These are phyloP conservation scores for Aphodius granarius DNA, from an alignment of 2,888 invertebrate genomes.

Conservation along the genomic window DNA sequence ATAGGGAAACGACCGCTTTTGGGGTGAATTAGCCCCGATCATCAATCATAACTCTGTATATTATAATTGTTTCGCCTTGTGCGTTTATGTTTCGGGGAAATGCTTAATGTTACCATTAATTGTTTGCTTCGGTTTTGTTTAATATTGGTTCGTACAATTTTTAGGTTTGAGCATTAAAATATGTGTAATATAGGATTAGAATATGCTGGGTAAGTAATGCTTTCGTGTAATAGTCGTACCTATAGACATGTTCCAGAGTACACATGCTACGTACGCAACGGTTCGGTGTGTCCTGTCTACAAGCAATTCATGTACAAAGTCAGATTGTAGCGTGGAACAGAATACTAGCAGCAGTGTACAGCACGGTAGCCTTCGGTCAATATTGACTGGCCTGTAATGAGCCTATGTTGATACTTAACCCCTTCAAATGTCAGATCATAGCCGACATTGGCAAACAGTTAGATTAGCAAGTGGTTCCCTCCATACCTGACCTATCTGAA, in stretches of 20 bases:
- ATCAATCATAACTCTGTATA: not conserved
- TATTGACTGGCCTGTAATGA: constrained; percentile 33
- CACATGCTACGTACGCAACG: not conserved
- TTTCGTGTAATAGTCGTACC: not conserved
- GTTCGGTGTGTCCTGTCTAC: constrained; percentile 3
- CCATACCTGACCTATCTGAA: not conserved
- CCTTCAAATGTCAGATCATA: constrained; percentile 37
- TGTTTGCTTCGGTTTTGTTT: not conserved
- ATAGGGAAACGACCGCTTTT: constrained; percentile 2
- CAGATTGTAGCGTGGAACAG: constrained; percentile 24
- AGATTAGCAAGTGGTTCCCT: constrained; percentile 31
- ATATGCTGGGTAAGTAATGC: no score
- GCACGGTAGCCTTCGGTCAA: constrained; percentile 31
- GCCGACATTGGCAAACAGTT: constrained; percentile 35
- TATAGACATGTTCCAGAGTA: not conserved
- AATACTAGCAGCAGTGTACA: not conserved
- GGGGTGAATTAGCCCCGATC: not conserved
- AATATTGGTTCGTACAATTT: no score
- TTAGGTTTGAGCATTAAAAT: no score
- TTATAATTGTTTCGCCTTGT: not conserved
- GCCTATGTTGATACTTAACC: constrained; percentile 32
- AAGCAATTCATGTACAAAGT: constrained; percentile 2
- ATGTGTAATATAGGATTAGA: no score
- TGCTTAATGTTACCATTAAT: not conserved
- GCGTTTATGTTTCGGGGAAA: not conserved